Percentiles rank a stretch among this genome's conserved stretches.
Evolutionary conservation across 2,113 vertebrate species (phyloP).

Genomic region (Hassar affinis): DNA sequence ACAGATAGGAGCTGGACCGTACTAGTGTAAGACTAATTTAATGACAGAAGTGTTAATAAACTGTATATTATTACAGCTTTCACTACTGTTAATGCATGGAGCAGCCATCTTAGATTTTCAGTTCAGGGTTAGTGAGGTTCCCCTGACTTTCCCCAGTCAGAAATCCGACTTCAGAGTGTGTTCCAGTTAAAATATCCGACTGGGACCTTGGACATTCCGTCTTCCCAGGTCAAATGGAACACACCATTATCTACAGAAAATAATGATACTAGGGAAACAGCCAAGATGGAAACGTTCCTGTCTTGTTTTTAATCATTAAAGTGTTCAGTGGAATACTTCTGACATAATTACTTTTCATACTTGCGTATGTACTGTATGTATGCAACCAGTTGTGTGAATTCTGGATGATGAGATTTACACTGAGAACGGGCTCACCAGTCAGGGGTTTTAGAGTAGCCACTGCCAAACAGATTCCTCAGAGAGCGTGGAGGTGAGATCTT

Average conservation of each 20-base stretch:
- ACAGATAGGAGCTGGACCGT: too few species aligned
- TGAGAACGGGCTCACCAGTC: slow-evolving; percentile 81
- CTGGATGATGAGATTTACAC: neutral
- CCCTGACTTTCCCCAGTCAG: too few species aligned
- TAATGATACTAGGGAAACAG: neutral
- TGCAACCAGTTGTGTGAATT: neutral
- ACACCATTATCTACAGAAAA: neutral
- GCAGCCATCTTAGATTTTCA: too few species aligned
- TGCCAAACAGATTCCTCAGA: slow-evolving; percentile 93
- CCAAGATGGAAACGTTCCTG: neutral
- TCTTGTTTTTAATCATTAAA: neutral
- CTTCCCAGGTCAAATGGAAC: too few species aligned
- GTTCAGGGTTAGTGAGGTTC: too few species aligned
- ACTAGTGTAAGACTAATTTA: too few species aligned
- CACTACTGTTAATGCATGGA: too few species aligned
- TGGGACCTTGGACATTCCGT: too few species aligned
- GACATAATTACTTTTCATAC: neutral
- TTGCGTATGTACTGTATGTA: neutral
- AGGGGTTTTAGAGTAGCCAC: slow-evolving; percentile 89
- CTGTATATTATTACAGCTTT: too few species aligned
- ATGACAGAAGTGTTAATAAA: too few species aligned
- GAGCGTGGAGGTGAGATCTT: slow-evolving; percentile 94
- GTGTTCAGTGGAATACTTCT: neutral
- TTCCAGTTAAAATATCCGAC: too few species aligned
- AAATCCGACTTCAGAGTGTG: too few species aligned